Base-by-base conservation (phyloP, 2,888 invertebrate genomes). In the Drosophila mulleri region DNA sequence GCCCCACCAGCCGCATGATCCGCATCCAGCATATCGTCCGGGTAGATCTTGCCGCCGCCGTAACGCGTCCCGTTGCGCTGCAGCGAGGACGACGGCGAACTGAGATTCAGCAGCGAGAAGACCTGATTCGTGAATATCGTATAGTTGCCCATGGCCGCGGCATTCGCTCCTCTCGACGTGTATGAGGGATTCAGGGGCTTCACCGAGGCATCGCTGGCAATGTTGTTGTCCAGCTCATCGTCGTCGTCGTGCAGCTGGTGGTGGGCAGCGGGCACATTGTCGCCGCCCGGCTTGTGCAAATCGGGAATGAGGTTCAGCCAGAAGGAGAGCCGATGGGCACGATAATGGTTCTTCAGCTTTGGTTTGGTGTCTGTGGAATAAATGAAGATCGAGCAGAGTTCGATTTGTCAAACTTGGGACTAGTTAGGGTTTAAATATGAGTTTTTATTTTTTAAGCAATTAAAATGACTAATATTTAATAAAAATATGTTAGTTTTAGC, bases 261-360 rank as follows among this genome's bases (percentile, higher is more conserved):
- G 92, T 98, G 97, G 0, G 96, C 96, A 48, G 95, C 94, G 32
- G 97, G 97, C 5, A 98, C 97, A 85, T 97, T 97, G 83, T 97
- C 97, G 9, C 97, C 96, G 9, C 97, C 97, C 0, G 97, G 97
- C 81, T 96, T 96, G 91, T 97, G 97, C 35, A 97, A 94, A 91
- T 98, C 98, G 39, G 98, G 98, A 67, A 99, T 97, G 58, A 98
- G 94, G 91, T 98, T 98, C 67, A 98, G 93, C 99, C 99, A 99
- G 93, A 98, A 97, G 1, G 98, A 98, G 61, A 98, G 94, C 78
- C 96, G 94, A 91, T 98, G 98, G 2, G 98, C 98, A 77, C 98
- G 95, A 93, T 98, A 98, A 94, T 98, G 98, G 88, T 98, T 97
- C 92, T 97, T 97, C 78, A 98, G 93, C 92, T 97, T 97, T 0